Base-by-base conservation (phyloP, 2,888 invertebrate species). In the Terebella lapidaria region DNA sequence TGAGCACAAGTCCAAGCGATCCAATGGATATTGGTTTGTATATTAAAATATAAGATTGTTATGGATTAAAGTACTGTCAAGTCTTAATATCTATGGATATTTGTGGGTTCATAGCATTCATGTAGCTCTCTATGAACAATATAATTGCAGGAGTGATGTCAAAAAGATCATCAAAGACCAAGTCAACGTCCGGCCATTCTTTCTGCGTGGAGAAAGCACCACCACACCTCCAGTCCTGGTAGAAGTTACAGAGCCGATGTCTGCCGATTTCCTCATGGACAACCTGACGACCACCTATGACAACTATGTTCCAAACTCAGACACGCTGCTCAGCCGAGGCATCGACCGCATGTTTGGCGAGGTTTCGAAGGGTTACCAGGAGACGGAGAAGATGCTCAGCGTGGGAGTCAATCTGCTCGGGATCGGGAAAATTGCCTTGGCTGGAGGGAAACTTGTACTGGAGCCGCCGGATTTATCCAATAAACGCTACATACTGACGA, bases 281-380 rank as follows among this genome's bases (percentile, higher is more conserved):
- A 89, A 91, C 71, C 84, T 93, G 84, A 91, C 91, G 71, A 87
- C 89, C 1, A 88, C 92, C 67, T 88, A 90, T 47, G 90, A 91
- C 79, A 86, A 88, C 63, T 93, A 91, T 77, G 88, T 90, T 74
- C 89, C 91, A 0, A 87, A 87, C 70, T 85, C 87, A 0, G 86
- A 89, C 1, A 87, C 88, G 5, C 84, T 91, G 49, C 86, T 89
- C 64, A 89, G 91, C 79, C 88, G 89, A 72, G 84, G 92, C 25
- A 89, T 91, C 86, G 91, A 91, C 1, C 90, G 91, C 78, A 88
- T 93, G 74, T 88, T 88, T 69, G 92, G 92, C 22, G 87, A 91
- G 22, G 84, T 76, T 0, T 89, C 90, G 73, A 86, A 90, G 63
- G 93, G 93, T 0, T 82, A 92, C 25, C 92, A 93, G 79, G 89